Percentiles rank a stretch among this genome's conserved stretches.
Evolutionary conservation across 1,140 invertebrate species (phyloP).

Genomic region (Eueides isabella): DNA sequence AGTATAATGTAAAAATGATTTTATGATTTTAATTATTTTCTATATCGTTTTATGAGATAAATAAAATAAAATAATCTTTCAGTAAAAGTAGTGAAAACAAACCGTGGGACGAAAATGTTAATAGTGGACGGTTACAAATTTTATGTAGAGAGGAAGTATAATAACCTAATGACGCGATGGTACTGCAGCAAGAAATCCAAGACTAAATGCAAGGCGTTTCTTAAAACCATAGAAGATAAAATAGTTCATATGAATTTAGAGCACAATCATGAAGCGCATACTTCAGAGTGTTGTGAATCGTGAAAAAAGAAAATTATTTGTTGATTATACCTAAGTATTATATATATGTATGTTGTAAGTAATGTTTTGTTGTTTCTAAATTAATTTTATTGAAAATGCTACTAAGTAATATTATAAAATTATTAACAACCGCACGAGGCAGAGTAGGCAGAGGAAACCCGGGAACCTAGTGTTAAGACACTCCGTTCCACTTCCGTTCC

Average conservation of each 20-base stretch:
- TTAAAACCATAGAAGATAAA: slow-evolving; percentile 41
- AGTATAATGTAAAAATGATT: background rate
- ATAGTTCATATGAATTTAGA: slow-evolving; percentile 19
- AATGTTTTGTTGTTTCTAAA: background rate
- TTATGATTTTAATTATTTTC: background rate
- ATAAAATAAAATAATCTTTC: background rate
- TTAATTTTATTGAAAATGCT: background rate
- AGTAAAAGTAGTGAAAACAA: slow-evolving; percentile 42
- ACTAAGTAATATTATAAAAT: no score
- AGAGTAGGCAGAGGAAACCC: no score
- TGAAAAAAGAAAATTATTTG: background rate
- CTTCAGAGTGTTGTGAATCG: background rate
- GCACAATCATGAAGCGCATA: slow-evolving; percentile 15
- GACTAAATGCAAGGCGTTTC: slow-evolving; percentile 48
- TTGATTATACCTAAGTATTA: no score
- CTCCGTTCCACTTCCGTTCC: no score
- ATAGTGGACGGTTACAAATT: slow-evolving; percentile 47
- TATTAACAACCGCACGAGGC: no score
- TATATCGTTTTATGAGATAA: background rate
- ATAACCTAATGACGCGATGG: slow-evolving; percentile 44
- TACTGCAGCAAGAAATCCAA: slow-evolving; percentile 45
- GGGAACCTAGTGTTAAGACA: no score
- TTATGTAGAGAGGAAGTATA: slow-evolving; percentile 38
- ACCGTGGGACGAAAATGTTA: slow-evolving; percentile 47
- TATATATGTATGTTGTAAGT: background rate